Evolutionary conservation across 2,113 vertebrate species (phyloP).

Genomic region (Strix uralensis): DNA sequence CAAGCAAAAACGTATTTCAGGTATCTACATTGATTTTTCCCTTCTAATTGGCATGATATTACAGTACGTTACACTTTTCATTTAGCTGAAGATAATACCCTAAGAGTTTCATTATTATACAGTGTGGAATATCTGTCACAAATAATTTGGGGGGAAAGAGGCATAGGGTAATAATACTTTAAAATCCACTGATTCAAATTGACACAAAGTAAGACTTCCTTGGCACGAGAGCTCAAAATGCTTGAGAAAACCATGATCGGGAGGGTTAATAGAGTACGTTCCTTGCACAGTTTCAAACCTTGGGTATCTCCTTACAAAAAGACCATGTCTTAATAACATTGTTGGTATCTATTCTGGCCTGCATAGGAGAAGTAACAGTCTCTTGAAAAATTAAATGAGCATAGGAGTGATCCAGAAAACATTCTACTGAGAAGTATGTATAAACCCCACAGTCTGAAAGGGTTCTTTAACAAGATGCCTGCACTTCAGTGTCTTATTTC

Average conservation of each 20-base stretch:
- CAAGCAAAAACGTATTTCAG: slow-evolving; percentile 54
- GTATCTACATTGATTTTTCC: slow-evolving; percentile 26
- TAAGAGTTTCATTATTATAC: slow-evolving; percentile 29
- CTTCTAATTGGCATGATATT: slow-evolving; percentile 41
- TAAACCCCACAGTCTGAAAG: background rate
- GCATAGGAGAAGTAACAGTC: background rate
- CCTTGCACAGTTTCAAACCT: background rate
- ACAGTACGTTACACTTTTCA: background rate
- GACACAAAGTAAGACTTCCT: background rate
- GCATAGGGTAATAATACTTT: background rate
- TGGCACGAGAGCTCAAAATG: background rate
- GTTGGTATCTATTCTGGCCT: background rate
- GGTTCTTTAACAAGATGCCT: background rate
- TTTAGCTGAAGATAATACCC: slow-evolving; percentile 45
- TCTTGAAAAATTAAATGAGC: background rate
- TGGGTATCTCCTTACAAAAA: background rate
- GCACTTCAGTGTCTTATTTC: background rate
- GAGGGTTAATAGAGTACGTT: background rate
- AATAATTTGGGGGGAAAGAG: background rate
- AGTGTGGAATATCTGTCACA: slow-evolving; percentile 29
- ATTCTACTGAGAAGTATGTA: background rate
- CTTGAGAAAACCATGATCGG: background rate
- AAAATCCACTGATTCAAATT: slow-evolving; percentile 9
- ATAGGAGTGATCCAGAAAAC: background rate
- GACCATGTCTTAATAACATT: rapidly evolving